Percentiles rank a stretch among this genome's conserved stretches.
Conservation (phyloP, 2,797 vertebrate genomes). For the Botia almorhae region DNA sequence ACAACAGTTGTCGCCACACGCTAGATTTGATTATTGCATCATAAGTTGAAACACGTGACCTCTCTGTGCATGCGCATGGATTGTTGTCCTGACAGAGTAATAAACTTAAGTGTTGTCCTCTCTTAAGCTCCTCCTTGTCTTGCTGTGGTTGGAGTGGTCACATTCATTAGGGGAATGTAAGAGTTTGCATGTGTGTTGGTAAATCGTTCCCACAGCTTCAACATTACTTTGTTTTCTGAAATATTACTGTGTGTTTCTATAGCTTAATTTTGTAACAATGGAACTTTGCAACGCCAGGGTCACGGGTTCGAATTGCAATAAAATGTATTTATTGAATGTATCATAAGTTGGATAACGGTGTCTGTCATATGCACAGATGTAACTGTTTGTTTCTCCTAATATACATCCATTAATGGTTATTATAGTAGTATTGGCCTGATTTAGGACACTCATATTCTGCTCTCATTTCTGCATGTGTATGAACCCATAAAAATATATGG, state of each 20-base stretch:
- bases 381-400: no score
- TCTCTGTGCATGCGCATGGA: no score
- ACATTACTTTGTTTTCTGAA: background rate
- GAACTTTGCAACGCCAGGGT: no score
- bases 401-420: no score
- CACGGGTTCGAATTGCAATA: background rate
- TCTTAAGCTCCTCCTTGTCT: background rate
- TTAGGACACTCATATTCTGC: background rate
- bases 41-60: background rate
- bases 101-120: background rate
- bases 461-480: conserved; percentile 15
- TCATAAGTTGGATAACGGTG: no score
- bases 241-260: no score
- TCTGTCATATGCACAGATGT: no score
- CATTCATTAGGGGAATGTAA: background rate
- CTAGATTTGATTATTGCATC: conserved; percentile 21
- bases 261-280: no score
- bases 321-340: no score
- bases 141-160: background rate
- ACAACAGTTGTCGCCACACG: background rate
- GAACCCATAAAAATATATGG: background rate
- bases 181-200: background rate
- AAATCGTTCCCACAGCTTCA: background rate
- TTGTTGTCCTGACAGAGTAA: conserved; percentile 7
- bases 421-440: background rate